phyloP scores from a whole-genome alignment of 2,113 vertebrate species.

The Isichthys henryi region DNA sequence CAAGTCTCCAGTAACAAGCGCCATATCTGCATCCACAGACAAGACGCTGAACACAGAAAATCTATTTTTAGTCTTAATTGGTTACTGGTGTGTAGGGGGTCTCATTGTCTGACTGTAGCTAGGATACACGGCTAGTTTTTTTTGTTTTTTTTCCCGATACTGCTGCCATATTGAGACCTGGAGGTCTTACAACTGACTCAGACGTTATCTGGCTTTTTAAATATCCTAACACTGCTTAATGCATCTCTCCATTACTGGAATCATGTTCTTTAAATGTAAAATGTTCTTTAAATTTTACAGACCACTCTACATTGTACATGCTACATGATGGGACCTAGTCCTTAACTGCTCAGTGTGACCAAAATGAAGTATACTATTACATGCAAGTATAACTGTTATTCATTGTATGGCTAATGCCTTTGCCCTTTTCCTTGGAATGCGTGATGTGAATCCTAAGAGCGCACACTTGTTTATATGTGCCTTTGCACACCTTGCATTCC shows the following conservation, averaged over 20 bases:
- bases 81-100: neutral
- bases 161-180: neutral
- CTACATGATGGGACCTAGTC: neutral
- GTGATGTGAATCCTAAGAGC: neutral
- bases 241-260: neutral
- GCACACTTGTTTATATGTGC: neutral
- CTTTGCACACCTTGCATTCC: neutral
- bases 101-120: conserved; percentile 5
- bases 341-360: neutral
- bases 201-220: neutral
- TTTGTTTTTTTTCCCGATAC: neutral
- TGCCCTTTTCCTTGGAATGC: neutral
- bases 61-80: conserved; percentile 13
- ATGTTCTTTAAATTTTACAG: neutral
- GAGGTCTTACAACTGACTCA: neutral
- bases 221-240: neutral
- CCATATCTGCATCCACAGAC: neutral
- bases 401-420: neutral
- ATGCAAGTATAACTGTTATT: neutral
- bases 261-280: neutral
- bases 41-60: neutral
- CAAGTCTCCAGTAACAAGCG: neutral
- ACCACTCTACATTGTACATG: neutral
- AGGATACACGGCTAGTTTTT: neutral
- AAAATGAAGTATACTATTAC: neutral